These are phyloP conservation scores for Poeciliopsis turneri DNA, from an alignment of 2,797 vertebrate species.

Conservation along the genomic window DNA sequence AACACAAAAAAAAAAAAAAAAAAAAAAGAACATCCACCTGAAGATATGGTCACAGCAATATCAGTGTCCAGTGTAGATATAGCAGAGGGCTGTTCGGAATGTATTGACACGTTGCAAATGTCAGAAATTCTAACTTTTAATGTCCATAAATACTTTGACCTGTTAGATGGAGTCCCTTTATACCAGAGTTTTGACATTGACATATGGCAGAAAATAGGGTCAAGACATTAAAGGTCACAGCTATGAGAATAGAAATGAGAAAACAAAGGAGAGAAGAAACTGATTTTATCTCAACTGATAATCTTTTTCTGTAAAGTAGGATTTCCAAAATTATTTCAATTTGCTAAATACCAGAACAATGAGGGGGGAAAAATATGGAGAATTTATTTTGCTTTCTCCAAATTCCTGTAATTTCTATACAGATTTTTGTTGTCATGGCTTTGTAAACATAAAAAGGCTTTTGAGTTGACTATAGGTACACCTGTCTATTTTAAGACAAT, in stretches of 20 bases:
- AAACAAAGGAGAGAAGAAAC: neutral
- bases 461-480: neutral
- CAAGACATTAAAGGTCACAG: neutral
- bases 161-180: neutral
- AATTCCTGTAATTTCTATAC: neutral
- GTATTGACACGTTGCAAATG: neutral
- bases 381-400: neutral
- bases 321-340: neutral
- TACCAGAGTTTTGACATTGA: neutral
- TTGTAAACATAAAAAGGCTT: neutral
- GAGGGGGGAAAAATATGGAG: neutral
- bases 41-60: neutral
- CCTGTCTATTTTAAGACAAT: neutral
- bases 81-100: neutral
- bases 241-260: neutral
- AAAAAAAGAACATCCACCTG: neutral
- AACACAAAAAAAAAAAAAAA: neutral
- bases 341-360: neutral
- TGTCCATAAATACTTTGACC: neutral
- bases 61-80: neutral
- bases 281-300: neutral
- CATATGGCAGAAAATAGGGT: neutral
- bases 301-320: neutral
- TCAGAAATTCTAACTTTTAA: neutral
- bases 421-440: neutral